Evolutionary conservation across 2,888 invertebrate genomes (phyloP), one percentile per base, ranked within the genome.

Genomic region (Amphipoea lucens): DNA sequence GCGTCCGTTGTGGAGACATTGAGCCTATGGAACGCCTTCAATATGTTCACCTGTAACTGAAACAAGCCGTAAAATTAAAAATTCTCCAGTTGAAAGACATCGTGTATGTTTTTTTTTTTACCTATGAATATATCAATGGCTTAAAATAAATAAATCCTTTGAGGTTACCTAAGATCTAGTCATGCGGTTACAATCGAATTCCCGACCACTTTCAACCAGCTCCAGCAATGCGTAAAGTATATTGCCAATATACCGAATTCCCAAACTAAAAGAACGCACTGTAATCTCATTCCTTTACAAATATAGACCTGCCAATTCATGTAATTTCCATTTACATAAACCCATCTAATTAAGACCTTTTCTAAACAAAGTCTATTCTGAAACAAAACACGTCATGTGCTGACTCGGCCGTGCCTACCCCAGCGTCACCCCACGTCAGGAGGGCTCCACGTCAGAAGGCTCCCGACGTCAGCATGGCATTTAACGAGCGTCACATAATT

Each of bases 401-500:
- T 85, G 87, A 86, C 74, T 80, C 72, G 74, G 45, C 67, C 29
- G 51, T 45, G 71, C 65, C 70, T 63, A 76, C 73, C 84, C 83
- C 54, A 54, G 73, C 48, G 69, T 75, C 74, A 70, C 76, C 74
- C 76, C 66, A 69, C 83, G 73, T 89, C 89, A 90, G 87, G 62
- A 67, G 71, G 75, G 67, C 45, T 67, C 60, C 29, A 29, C 67
- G 81, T 82, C 82, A 69, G 77, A 5, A 79, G 45, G 57, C 63
- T 45, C 69, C 60, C 84, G 36, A 76, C 87, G 89, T 90, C 91
- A 91, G 89, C 90, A 74, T 76, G 17, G 60, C 69, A 57, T 82
- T 86, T 90, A 90, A 91, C 90, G 90, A 92, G 89, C 88, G 74
- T 83, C 84, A 85, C 88, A 90, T 91, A 91, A 92, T 92, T 90